phyloP scores from a whole-genome alignment of 2,797 vertebrate species.

The Intellagama lesueurii region DNA sequence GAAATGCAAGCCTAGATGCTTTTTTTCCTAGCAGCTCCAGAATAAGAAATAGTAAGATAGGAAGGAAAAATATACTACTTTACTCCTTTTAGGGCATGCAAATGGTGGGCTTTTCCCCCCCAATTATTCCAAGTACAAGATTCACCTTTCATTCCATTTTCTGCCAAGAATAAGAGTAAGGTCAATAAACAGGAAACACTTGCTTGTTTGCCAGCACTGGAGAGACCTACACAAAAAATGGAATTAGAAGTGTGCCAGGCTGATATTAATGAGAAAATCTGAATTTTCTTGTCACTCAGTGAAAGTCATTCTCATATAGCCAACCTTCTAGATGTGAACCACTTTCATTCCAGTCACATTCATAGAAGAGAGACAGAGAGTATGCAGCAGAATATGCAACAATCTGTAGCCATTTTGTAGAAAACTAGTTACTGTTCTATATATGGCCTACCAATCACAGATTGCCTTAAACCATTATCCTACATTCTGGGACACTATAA shows the following conservation, averaged over 20 bases:
- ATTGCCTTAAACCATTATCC: conserved; percentile 22
- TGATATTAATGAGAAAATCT: not conserved
- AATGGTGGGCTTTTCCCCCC: not conserved
- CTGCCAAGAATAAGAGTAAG: not conserved
- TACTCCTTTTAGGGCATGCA: not conserved
- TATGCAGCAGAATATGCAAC: not conserved
- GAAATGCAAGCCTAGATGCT: not conserved
- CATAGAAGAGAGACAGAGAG: not conserved
- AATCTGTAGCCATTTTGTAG: conserved; percentile 34
- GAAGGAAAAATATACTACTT: not conserved
- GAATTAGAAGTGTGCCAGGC: not conserved
- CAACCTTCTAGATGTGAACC: not conserved
- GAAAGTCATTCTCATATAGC: not conserved
- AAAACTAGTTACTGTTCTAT: conserved; percentile 27
- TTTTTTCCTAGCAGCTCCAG: not conserved
- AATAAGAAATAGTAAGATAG: not conserved
- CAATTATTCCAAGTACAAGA: not conserved
- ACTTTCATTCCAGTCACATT: not conserved
- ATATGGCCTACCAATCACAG: conserved; percentile 4
- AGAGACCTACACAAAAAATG: not conserved
- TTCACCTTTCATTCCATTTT: not conserved
- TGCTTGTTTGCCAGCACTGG: not conserved
- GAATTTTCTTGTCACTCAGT: not conserved
- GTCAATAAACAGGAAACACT: not conserved
- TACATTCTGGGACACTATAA: conserved; percentile 35